Conservation (phyloP, 2,797 vertebrate species). For the Erethizon dorsatum region DNA sequence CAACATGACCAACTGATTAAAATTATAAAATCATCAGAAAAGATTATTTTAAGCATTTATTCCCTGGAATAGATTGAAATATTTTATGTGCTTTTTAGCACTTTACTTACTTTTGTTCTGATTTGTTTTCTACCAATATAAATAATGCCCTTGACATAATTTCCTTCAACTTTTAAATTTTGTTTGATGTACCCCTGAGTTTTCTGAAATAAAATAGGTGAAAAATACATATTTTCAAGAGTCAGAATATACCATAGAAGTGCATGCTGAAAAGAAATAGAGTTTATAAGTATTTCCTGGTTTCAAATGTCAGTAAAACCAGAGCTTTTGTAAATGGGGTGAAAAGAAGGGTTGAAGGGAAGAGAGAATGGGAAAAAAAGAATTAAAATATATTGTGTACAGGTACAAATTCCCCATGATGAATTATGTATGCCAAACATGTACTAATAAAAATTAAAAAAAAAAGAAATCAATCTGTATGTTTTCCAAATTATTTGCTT, state of each 20-base stretch:
- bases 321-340: not conserved
- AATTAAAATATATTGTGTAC: not conserved
- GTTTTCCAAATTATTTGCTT: not conserved
- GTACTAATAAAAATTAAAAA: not conserved
- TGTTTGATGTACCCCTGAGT: not conserved
- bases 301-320: not conserved
- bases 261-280: not conserved
- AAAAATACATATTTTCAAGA: conserved; percentile 1
- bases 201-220: conserved; percentile 30
- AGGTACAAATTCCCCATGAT: not conserved
- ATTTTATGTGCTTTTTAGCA: not conserved
- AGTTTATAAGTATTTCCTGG: not conserved
- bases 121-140: not conserved
- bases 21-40: not conserved
- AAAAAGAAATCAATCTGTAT: not conserved
- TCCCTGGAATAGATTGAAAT: not conserved
- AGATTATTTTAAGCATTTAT: not conserved
- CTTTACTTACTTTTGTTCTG: not conserved
- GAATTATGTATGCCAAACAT: not conserved
- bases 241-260: not conserved
- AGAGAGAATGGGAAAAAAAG: not conserved
- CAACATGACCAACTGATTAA: not conserved
- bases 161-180: not conserved
- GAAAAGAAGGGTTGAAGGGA: not conserved
- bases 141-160: not conserved